Base-by-base conservation (phyloP, 2,797 vertebrate genomes). In the Merluccius polli region DNA sequence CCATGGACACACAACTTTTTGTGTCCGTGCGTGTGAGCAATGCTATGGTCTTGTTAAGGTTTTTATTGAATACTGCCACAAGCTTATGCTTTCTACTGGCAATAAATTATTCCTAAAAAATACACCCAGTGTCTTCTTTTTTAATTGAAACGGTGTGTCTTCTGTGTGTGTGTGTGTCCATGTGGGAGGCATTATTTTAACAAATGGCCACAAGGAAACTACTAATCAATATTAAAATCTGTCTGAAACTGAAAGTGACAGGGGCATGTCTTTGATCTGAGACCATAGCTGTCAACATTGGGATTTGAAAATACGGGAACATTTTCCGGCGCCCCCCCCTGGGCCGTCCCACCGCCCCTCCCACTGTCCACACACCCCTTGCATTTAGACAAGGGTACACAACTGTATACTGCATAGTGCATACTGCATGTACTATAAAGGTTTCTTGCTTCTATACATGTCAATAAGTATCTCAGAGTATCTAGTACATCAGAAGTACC, bases 81-180 rank as follows among this genome's bases (percentile, higher is more conserved):
- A 97, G 96, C 95, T 94, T 95, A 95, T 93, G 95, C 96, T 99
- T 98, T 98, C 95, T 99, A 99, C 95, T 96, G 97, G 97, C 96
- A 99, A 99, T 99, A 99, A 99, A 99, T 99, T 99, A 99, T 99
- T 99, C 96, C 96, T 97, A 95, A 97, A 97, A 98, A 91, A 94
- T 89, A 83, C 11, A 83, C 76, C 82, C 77, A 65, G 59, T 65
- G 59, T 65, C 24, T 65, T 65, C 59, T 65, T 65, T 65, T 27
- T 65, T 27, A 10, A 27, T 65, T 11, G 0, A 65, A 65, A 11
- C 59, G 6, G 8, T 24, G 52, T 59, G 52, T 59, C 21, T 59
- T 48, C 3, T 35, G 33, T 38, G 36, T 38, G 21, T 59, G 48
- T 59, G 52, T 59, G 21, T 24, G 52, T 59, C 21, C 10, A 2